These are phyloP conservation scores for Timandra comae DNA, from an alignment of 2,888 invertebrate genomes.

Conservation along the genomic window DNA sequence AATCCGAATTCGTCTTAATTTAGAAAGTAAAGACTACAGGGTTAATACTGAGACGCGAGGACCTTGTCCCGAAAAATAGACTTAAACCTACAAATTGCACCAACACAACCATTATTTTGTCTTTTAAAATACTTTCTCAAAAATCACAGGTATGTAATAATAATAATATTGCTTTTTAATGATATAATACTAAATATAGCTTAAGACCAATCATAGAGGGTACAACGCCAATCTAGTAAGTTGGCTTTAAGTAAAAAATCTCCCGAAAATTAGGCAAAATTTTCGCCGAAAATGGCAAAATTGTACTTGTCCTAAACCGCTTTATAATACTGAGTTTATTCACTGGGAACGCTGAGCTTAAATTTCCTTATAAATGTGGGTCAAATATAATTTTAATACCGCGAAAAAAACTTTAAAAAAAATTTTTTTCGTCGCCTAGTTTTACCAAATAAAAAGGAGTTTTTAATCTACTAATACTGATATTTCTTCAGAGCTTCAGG, in stretches of 20 bases:
- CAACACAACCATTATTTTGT: slow-evolving; percentile 71
- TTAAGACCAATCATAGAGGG: not conserved
- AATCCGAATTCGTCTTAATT: not conserved
- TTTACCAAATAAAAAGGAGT: no score
- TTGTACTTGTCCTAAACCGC: no score
- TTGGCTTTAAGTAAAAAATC: not conserved
- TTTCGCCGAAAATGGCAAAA: no score
- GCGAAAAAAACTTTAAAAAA: no score
- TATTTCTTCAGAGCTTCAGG: no score
- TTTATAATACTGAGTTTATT: no score
- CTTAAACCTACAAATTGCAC: slow-evolving; percentile 72
- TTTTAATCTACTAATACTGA: no score
- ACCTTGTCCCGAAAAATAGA: slow-evolving; percentile 49
- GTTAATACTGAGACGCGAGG: slow-evolving; percentile 29
- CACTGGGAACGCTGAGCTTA: no score
- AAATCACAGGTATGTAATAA: slow-evolving; percentile 59
- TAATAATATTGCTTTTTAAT: slow-evolving; percentile 65
- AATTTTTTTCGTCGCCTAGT: no score
- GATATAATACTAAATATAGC: slow-evolving; percentile 35
- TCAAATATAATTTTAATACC: no score
- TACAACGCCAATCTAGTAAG: not conserved
- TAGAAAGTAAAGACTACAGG: not conserved
- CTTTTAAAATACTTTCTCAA: slow-evolving; percentile 63
- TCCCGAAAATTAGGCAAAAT: not conserved
- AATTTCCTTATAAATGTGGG: no score